Evolutionary conservation across 2,113 vertebrate genomes (phyloP).

Genomic region (Chrysochloris asiatica): DNA sequence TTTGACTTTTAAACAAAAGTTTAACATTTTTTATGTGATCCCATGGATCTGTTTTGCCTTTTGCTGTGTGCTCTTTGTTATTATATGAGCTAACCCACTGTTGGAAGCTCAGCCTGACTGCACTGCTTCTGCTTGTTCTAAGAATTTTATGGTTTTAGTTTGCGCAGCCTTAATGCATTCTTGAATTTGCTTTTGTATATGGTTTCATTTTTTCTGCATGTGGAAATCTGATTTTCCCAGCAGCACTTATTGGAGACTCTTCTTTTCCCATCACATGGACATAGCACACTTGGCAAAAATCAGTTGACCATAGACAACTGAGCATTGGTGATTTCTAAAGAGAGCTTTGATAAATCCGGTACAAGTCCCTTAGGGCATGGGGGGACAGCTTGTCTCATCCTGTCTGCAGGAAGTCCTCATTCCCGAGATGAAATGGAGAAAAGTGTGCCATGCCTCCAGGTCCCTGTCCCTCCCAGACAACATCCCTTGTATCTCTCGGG

Average conservation of each 20-base stretch:
- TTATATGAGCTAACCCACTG: not conserved
- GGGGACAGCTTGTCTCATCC: not conserved
- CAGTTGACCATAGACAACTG: too few relatives aligned
- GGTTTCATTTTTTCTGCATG: not conserved
- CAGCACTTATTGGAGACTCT: not conserved
- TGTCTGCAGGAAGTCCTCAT: constrained; percentile 88
- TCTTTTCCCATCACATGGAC: too few relatives aligned
- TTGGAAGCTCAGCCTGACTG: not conserved
- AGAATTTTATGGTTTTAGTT: not conserved
- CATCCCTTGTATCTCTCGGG: constrained; percentile 85
- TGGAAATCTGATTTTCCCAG: not conserved
- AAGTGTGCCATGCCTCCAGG: constrained; percentile 87
- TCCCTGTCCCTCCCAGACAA: constrained; percentile 90
- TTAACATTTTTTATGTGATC: not conserved
- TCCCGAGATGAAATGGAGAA: constrained; percentile 94
- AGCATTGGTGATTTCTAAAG: not conserved
- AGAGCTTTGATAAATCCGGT: not conserved
- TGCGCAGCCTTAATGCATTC: not conserved
- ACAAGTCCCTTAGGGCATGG: not conserved
- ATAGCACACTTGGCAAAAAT: not conserved
- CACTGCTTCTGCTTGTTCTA: not conserved
- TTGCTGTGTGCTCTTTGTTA: not conserved
- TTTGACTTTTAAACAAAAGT: not conserved
- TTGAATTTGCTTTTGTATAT: not conserved
- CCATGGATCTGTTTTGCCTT: not conserved